phyloP scores from a whole-genome alignment of 2,888 invertebrate genomes.

The Drosophila rubida region DNA sequence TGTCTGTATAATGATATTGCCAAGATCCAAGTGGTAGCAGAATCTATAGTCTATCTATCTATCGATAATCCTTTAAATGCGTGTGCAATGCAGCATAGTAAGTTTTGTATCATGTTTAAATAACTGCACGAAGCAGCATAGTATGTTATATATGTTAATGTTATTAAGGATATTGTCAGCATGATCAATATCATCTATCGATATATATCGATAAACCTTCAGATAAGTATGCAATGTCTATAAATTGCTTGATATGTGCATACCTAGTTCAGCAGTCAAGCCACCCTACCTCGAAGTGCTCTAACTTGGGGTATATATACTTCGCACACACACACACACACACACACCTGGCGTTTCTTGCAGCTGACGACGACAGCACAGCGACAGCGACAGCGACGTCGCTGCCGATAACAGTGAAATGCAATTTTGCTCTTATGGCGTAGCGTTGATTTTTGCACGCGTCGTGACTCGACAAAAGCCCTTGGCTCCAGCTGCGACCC shows the following conservation, averaged over 20 bases:
- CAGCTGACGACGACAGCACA: constrained; percentile 7
- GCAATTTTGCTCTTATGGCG: constrained; percentile 73
- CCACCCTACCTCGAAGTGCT: neutral
- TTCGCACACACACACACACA: constrained; percentile 12
- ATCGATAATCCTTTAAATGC: no score
- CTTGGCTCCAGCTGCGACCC: constrained; percentile 9
- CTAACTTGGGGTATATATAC: constrained; percentile 2
- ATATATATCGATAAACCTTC: no score
- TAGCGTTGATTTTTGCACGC: constrained; percentile 71
- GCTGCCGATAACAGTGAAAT: constrained; percentile 66
- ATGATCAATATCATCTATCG: no score
- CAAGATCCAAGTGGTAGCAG: no score
- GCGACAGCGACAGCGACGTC: constrained; percentile 19
- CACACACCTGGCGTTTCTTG: constrained; percentile 8
- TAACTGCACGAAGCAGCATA: no score
- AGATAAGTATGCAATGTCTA: no score
- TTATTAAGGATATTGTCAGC: no score
- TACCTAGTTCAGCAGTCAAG: neutral
- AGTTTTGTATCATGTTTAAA: no score
- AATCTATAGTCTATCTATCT: no score
- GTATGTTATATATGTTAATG: no score
- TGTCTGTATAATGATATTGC: no score
- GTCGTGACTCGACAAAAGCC: constrained; percentile 48
- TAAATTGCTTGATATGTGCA: neutral
- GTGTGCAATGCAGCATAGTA: no score